Evolutionary conservation across 2,888 invertebrate species (phyloP).

Genomic region (Eilema sororculum): DNA sequence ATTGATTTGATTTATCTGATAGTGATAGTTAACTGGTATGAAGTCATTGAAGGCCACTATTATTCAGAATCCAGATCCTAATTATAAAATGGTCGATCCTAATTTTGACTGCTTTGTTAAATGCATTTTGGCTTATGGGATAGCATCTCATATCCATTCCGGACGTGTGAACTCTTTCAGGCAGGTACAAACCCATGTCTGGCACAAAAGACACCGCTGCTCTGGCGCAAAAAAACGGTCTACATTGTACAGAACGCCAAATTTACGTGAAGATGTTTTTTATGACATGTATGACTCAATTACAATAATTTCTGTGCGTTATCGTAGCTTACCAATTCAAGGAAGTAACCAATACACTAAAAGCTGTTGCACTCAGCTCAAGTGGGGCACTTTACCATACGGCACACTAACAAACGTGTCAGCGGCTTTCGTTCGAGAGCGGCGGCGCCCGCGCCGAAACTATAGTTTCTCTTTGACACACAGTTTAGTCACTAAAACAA

Average conservation of each 20-base stretch:
- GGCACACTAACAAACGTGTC: constrained; percentile 51
- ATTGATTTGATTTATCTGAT: too few relatives aligned
- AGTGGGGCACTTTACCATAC: constrained; percentile 24
- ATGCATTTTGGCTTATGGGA: too few relatives aligned
- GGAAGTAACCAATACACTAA: constrained; percentile 5
- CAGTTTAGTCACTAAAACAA: constrained; percentile 1
- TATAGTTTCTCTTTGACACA: constrained; percentile 48
- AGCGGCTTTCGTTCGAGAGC: constrained; percentile 60
- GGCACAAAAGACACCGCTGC: not conserved
- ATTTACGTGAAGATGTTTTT: not conserved
- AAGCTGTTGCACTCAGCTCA: constrained; percentile 38
- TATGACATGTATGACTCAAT: not conserved
- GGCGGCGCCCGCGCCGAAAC: constrained; percentile 49
- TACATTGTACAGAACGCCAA: not conserved
- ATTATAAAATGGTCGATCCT: too few relatives aligned
- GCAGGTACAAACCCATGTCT: not conserved
- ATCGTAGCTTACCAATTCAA: constrained; percentile 18
- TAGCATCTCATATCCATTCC: too few relatives aligned
- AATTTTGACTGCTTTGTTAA: too few relatives aligned
- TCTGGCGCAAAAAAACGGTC: not conserved
- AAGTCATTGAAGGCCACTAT: too few relatives aligned
- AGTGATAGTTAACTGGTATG: too few relatives aligned
- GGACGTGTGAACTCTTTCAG: not conserved
- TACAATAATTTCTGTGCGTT: not conserved
- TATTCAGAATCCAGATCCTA: too few relatives aligned